phyloP scores from a whole-genome alignment of 2,113 vertebrate species.

The Odontesthes bonariensis region DNA sequence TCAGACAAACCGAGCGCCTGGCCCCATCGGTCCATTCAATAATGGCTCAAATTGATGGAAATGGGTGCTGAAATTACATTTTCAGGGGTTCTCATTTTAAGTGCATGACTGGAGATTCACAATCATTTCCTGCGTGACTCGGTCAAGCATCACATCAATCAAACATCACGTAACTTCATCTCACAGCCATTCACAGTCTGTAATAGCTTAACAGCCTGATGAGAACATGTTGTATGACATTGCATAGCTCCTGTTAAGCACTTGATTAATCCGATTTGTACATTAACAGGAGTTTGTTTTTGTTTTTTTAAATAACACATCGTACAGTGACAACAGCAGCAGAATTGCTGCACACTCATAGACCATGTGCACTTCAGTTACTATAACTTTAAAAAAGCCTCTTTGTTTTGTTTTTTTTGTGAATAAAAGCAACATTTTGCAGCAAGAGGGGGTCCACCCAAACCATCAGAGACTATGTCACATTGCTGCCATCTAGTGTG shows the following conservation, averaged over 20 bases:
- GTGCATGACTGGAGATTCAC: slow-evolving; percentile 40
- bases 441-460: slow-evolving; percentile 46
- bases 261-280: slow-evolving; percentile 10
- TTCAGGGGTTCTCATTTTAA: slow-evolving; percentile 67
- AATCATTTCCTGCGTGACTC: slow-evolving; percentile 65
- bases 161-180: slow-evolving; percentile 41
- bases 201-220: slow-evolving; percentile 47
- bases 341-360: not conserved
- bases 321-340: slow-evolving; percentile 5
- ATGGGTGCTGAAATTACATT: slow-evolving; percentile 81
- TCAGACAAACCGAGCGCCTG: slow-evolving; percentile 33
- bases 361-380: not conserved
- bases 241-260: not conserved
- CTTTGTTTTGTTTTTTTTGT: slow-evolving; percentile 24
- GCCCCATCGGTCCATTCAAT: slow-evolving; percentile 63
- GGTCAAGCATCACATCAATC: slow-evolving; percentile 62
- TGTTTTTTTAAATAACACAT: not conserved
- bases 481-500: slow-evolving; percentile 74
- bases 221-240: slow-evolving; percentile 23
- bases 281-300: not conserved
- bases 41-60: slow-evolving; percentile 77
- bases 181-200: slow-evolving; percentile 23
- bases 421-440: slow-evolving; percentile 32
- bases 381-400: not conserved
- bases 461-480: not conserved